Evolutionary conservation across 2,113 vertebrate species (phyloP).

Genomic region (Syngnathoides biaculeatus): DNA sequence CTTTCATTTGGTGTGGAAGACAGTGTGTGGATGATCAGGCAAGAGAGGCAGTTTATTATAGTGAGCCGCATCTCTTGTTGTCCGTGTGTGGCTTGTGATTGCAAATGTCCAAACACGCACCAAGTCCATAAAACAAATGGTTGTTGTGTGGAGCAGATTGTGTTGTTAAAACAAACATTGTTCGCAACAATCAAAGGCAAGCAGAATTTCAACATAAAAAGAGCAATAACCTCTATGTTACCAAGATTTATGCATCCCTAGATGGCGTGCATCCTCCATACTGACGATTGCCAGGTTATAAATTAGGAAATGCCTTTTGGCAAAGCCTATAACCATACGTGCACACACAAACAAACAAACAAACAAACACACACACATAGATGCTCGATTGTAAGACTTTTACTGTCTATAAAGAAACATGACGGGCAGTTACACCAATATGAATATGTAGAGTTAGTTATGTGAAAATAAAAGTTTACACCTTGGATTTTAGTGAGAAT

Average conservation of each 20-base stretch:
- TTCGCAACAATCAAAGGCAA: conserved; percentile 66
- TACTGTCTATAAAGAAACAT: neutral
- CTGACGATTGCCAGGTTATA: conserved; percentile 66
- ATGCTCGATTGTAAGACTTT: neutral
- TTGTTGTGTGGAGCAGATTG: conserved; percentile 73
- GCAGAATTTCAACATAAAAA: conserved; percentile 71
- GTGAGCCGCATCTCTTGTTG: conserved; percentile 37
- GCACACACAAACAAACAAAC: conserved; percentile 15
- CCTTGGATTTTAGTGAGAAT: too few species aligned
- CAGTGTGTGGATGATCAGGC: conserved; percentile 62
- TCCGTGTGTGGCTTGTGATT: conserved; percentile 48
- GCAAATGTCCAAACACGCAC: conserved; percentile 49
- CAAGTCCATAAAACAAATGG: conserved; percentile 74
- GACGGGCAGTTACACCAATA: neutral
- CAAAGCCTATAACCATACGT: conserved; percentile 35
- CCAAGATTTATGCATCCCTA: conserved; percentile 68
- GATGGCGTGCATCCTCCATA: conserved; percentile 54
- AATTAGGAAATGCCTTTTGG: conserved; percentile 71
- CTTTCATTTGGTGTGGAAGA: conserved; percentile 62
- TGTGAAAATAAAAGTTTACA: neutral
- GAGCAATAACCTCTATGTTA: conserved; percentile 68
- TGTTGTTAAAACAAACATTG: conserved; percentile 72
- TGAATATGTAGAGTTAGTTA: conserved; percentile 5
- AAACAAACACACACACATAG: neutral
- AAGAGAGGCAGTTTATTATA: conserved; percentile 60